Conservation (phyloP, 2,113 vertebrate genomes). For the Gnathonemus echidnorhynchus region DNA sequence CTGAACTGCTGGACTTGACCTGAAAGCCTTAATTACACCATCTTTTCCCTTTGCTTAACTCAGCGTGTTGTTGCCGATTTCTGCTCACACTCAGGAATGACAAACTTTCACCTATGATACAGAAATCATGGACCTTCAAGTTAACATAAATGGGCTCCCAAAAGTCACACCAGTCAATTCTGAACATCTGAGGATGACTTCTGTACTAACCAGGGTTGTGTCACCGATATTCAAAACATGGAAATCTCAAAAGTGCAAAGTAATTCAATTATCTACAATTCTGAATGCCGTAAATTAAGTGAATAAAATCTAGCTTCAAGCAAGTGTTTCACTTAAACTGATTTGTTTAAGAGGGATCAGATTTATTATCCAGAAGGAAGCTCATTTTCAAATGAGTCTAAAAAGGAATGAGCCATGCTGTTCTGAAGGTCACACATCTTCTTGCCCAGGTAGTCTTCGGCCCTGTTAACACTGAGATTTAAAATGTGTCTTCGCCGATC, state of each 20-base stretch:
- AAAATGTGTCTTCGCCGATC: background rate
- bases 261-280: background rate
- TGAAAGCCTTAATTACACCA: background rate
- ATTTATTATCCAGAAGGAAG: background rate
- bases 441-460: background rate
- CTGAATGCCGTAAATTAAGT: background rate
- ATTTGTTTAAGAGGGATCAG: background rate
- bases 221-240: background rate
- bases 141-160: background rate
- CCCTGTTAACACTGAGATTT: background rate
- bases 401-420: background rate
- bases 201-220: background rate
- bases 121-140: background rate
- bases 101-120: background rate
- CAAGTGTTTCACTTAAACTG: background rate
- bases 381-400: background rate
- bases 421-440: background rate
- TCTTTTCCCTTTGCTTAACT: background rate
- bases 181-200: background rate
- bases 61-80: background rate
- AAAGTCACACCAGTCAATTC: background rate
- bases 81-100: background rate
- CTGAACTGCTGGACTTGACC: background rate
- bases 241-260: background rate
- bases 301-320: background rate